These are phyloP conservation scores for Hartigia nigra DNA, from an alignment of 2,888 invertebrate species.

Conservation along the genomic window DNA sequence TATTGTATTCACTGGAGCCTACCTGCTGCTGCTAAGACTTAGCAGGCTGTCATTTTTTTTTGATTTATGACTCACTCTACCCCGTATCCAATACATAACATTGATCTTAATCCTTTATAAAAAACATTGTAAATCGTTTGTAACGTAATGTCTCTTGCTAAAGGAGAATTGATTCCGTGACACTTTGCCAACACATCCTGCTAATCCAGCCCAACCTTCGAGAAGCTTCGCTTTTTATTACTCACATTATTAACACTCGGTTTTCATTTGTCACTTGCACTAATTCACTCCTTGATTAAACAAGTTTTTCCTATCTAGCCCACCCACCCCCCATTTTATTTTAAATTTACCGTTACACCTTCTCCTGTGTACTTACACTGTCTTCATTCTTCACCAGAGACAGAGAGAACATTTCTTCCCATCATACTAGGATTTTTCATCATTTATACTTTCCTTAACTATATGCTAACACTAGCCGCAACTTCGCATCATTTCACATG, in stretches of 20 bases:
- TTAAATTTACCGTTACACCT: too few relatives aligned
- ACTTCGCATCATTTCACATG: too few relatives aligned
- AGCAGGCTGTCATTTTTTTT: conserved; percentile 6
- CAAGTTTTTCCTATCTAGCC: neutral
- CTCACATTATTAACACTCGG: conserved; percentile 51
- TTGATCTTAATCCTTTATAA: neutral
- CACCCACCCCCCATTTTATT: too few relatives aligned
- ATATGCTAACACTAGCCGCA: too few relatives aligned
- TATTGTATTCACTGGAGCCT: conserved; percentile 31
- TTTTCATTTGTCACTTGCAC: conserved; percentile 22
- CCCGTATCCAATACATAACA: neutral
- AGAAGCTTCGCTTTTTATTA: conserved; percentile 56
- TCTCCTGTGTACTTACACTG: neutral
- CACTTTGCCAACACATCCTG: conserved; percentile 64
- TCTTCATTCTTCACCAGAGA: neutral
- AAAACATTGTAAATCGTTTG: conserved; percentile 23
- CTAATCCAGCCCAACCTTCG: conserved; percentile 31
- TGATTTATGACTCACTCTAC: neutral
- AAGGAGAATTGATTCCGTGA: conserved; percentile 18
- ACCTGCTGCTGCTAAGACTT: conserved; percentile 47
- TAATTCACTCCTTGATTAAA: neutral
- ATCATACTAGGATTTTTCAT: too few relatives aligned
- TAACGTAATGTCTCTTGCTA: conserved; percentile 23
- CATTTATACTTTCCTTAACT: too few relatives aligned
- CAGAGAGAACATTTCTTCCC: neutral